Conservation (phyloP, 2,113 vertebrate species). For the Dasyurus viverrinus region DNA sequence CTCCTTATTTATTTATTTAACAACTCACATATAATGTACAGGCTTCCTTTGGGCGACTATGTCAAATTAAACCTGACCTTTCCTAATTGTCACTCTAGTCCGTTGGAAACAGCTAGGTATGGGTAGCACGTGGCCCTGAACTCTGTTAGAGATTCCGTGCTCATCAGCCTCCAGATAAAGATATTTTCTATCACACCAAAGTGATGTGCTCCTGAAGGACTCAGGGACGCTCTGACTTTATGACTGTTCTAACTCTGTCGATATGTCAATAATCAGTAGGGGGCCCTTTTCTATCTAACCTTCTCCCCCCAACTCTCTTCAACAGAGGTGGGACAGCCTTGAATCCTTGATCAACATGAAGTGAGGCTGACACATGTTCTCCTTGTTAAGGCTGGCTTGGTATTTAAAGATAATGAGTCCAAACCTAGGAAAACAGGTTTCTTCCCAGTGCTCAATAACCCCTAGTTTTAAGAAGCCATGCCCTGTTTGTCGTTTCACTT, state of each 20-base stretch:
- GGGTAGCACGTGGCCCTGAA: constrained; percentile 40
- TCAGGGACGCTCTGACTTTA: constrained; percentile 58
- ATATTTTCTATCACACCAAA: constrained; percentile 63
- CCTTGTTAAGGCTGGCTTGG: constrained; percentile 64
- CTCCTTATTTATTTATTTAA: constrained; percentile 21
- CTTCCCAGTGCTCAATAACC: not conserved
- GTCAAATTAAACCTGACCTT: constrained; percentile 74
- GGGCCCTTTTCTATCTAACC: constrained; percentile 26
- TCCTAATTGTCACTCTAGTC: constrained; percentile 64
- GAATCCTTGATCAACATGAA: constrained; percentile 19
- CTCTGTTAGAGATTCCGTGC: constrained; percentile 41
- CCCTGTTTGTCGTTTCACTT: constrained; percentile 40
- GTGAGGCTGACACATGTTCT: constrained; percentile 46
- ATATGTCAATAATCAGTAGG: constrained; percentile 62
- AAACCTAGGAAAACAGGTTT: constrained; percentile 26
- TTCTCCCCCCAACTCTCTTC: constrained; percentile 62
- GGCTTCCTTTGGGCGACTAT: constrained; percentile 38
- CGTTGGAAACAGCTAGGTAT: constrained; percentile 62
- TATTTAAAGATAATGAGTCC: constrained; percentile 70
- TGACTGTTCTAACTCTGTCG: constrained; percentile 45
- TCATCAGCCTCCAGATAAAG: constrained; percentile 53
- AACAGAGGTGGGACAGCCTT: not conserved
- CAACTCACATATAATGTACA: constrained; percentile 48
- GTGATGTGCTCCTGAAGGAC: constrained; percentile 54
- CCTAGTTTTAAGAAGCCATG: constrained; percentile 4